Percentiles rank a stretch among this genome's conserved stretches.
Conservation (phyloP, 1,140 invertebrate genomes). For the Sycophila sp. region DNA sequence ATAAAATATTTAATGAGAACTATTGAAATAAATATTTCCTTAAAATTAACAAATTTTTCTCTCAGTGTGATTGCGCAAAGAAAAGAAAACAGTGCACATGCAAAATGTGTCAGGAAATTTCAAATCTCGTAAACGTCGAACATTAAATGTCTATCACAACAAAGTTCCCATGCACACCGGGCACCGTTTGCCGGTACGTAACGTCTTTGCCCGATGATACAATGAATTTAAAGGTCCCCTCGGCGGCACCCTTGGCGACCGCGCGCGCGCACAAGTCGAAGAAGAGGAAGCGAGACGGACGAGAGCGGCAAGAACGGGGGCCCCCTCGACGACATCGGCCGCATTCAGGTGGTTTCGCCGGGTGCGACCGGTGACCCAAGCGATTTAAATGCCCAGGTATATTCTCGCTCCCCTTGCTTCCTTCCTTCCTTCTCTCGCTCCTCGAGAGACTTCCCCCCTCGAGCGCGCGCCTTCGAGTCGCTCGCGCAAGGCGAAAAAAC, state of each 20-base stretch:
- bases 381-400: slow-evolving; percentile 64
- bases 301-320: too few species aligned
- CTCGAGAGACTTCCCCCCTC: slow-evolving; percentile 47
- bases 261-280: too few species aligned
- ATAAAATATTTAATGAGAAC: too few species aligned
- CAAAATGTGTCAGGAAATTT: background rate
- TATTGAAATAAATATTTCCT: too few species aligned
- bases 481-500: background rate
- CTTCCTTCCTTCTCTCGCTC: slow-evolving; percentile 38
- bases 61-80: too few species aligned
- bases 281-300: too few species aligned
- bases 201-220: slow-evolving; percentile 26
- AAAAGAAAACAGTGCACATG: too few species aligned
- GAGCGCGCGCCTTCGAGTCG: too few species aligned
- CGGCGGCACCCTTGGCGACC: too few species aligned
- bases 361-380: slow-evolving; percentile 32
- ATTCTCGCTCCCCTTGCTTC: background rate
- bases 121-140: too few species aligned
- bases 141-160: too few species aligned
- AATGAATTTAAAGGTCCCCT: slow-evolving; percentile 31
- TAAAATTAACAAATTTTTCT: too few species aligned
- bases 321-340: slow-evolving; percentile 42
- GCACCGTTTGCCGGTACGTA: background rate
- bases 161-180: background rate
- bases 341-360: slow-evolving; percentile 45